Conservation (phyloP, 2,797 vertebrate species). For the Catharus ustulatus region DNA sequence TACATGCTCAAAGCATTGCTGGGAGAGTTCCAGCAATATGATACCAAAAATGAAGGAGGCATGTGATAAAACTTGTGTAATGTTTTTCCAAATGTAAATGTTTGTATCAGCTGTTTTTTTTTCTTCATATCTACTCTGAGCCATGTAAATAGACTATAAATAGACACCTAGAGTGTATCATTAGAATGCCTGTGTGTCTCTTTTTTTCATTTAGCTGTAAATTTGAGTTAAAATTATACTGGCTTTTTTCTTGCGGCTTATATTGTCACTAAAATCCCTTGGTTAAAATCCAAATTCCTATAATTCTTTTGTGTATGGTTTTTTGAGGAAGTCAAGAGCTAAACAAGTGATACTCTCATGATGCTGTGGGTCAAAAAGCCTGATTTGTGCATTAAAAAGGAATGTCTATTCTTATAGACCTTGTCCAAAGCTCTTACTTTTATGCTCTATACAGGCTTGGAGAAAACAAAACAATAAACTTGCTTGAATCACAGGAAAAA, state of each 20-base stretch:
- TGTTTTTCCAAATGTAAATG: background rate
- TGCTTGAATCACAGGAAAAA: background rate
- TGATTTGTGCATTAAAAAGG: background rate
- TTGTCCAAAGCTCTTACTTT: background rate
- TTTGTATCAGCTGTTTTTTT: background rate
- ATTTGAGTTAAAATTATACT: background rate
- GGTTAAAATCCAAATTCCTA: background rate
- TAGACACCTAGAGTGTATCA: background rate
- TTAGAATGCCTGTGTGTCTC: background rate
- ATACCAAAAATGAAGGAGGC: background rate
- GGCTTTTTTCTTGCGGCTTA: background rate
- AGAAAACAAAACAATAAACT: background rate
- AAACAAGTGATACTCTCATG: rapidly evolving
- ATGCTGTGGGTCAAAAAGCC: background rate
- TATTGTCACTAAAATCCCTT: background rate
- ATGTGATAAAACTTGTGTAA: background rate
- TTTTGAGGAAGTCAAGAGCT: background rate
- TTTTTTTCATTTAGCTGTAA: background rate
- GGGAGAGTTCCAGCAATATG: background rate
- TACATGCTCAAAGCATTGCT: background rate
- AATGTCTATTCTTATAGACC: background rate
- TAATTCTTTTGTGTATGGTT: background rate
- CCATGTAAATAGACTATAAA: background rate
- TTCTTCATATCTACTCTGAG: background rate
- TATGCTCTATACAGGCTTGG: background rate